phyloP scores from a whole-genome alignment of 1,140 invertebrate genomes.

The Heliothis subflexa region DNA sequence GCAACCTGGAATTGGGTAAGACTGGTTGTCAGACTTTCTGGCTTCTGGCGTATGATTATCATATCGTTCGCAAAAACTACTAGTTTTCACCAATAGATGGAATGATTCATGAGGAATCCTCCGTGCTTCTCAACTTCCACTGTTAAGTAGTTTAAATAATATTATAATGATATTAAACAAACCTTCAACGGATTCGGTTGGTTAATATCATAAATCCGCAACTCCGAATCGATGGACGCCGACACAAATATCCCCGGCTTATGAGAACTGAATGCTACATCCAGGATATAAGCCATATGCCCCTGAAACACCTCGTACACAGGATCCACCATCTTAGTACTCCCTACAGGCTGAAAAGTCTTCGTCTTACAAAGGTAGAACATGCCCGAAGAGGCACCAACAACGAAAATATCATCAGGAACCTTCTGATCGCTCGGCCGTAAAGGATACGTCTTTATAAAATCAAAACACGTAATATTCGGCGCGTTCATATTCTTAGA shows the following conservation, averaged over 20 bases:
- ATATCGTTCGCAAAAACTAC: too few relatives aligned
- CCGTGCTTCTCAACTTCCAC: too few relatives aligned
- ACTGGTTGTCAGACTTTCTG: too few relatives aligned
- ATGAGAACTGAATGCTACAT: slow-evolving; percentile 70
- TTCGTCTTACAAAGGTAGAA: slow-evolving; percentile 69
- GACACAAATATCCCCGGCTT: slow-evolving; percentile 70
- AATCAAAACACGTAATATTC: slow-evolving; percentile 76
- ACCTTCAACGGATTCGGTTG: slow-evolving; percentile 72
- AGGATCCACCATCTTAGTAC: slow-evolving; percentile 60
- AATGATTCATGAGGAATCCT: too few relatives aligned
- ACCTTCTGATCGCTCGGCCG: slow-evolving; percentile 63
- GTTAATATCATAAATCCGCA: slow-evolving; percentile 71
- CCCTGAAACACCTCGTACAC: slow-evolving; percentile 68
- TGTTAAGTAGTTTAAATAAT: too few relatives aligned
- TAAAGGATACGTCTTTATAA: slow-evolving; percentile 66
- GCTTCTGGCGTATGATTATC: too few relatives aligned
- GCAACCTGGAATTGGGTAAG: too few relatives aligned
- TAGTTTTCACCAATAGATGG: too few relatives aligned
- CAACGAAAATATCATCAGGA: slow-evolving; percentile 68
- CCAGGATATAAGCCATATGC: slow-evolving; percentile 67
- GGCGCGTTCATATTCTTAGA: slow-evolving; percentile 54
- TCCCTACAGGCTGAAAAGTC: slow-evolving; percentile 24
- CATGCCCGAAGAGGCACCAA: slow-evolving; percentile 66
- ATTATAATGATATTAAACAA: neutral
- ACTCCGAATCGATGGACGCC: slow-evolving; percentile 73